Percentiles rank a stretch among this genome's conserved stretches.
phyloP scores from a whole-genome alignment of 2,113 vertebrate species.

The Chelonoidis abingdonii region DNA sequence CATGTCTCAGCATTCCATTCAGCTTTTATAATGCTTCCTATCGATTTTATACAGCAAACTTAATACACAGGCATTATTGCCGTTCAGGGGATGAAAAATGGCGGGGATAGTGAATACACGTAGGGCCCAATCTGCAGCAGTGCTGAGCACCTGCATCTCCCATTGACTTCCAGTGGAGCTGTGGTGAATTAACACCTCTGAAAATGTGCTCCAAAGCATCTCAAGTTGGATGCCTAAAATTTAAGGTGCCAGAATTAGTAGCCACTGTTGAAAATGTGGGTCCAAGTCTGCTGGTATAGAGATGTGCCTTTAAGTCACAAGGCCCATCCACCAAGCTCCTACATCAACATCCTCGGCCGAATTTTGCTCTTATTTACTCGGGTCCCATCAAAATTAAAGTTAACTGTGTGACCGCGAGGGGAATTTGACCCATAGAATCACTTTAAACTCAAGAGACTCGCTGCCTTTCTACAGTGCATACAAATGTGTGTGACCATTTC shows the following conservation, averaged over 20 bases:
- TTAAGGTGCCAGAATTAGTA: neutral
- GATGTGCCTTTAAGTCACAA: neutral
- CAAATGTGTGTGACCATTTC: neutral
- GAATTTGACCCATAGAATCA: neutral
- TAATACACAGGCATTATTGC: neutral
- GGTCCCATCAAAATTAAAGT: neutral
- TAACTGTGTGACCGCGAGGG: neutral
- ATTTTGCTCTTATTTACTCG: neutral
- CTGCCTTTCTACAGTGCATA: neutral
- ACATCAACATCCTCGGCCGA: neutral
- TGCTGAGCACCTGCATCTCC: neutral
- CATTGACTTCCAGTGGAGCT: neutral
- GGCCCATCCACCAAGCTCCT: neutral
- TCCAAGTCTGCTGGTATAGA: neutral
- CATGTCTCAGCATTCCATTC: neutral
- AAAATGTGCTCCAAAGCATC: neutral
- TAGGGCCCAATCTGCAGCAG: neutral
- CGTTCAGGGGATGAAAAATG: neutral
- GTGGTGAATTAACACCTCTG: neutral
- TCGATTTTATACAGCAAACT: conserved; percentile 23
- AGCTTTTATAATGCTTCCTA: neutral
- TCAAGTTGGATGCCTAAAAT: neutral
- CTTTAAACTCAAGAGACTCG: neutral
- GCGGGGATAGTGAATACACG: neutral
- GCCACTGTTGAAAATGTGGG: neutral